Evolutionary conservation across 2,888 invertebrate genomes (phyloP), one percentile per base, ranked within the genome.

Genomic region (Eupithecia centaureata): DNA sequence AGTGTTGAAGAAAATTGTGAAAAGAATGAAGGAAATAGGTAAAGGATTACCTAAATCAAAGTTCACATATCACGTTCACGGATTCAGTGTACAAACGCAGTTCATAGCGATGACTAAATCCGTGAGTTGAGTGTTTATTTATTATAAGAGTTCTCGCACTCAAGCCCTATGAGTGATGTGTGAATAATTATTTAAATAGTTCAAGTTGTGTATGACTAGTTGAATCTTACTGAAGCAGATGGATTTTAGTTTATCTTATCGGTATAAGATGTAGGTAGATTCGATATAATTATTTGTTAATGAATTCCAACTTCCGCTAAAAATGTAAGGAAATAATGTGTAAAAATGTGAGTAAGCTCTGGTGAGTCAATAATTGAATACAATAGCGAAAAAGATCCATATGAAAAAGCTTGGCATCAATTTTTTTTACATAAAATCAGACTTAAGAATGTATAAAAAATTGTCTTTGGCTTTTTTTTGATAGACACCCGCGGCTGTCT

Each of bases 91-190:
- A 2, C 27, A 56, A 56, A 30, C 18, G 12, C 83, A 79, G 75
- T 80, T 80, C 77, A 79, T 81, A 74, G 60, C 71, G 74, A 77
- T 79, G 76, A 79, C 78, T 77, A 63, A 75, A 66, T 63, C 30
- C 62, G 47, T 66, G 67, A 66, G 70, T 63, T 71, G 61, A 67
- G 72, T 71, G 67, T 70, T 72, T 72, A 70, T 72, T 72, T 70
- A 68, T 67, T 68, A 67, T 68, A 68, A n/a, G 54, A 68, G 51
- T 62, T 61, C 60, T 71, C 51, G 57, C 47, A 57, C 38, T 62
- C 59, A 73, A 68, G 56, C 60, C 12, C 47, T 62, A 61, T 42
- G 63, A 63, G 60, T 69, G 70, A 57, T 59, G 52, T 52, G 30
- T 33, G 68, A 57, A 59, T 67, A 60, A 61, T 64, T 66, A 58